Evolutionary conservation across 1,140 invertebrate species (phyloP).

Genomic region (Papilio dardanus): DNA sequence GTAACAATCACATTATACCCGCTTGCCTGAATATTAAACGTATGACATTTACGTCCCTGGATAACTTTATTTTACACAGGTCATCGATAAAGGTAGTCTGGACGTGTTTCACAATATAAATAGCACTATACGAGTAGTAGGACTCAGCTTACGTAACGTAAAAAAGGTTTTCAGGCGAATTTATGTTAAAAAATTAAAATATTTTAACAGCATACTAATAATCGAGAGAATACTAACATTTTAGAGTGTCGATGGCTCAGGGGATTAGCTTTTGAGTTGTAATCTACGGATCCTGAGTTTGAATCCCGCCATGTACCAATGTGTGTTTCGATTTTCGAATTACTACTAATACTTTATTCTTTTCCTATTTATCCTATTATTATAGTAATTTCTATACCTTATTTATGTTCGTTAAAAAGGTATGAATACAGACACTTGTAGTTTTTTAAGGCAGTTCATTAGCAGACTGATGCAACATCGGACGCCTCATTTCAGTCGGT

Average conservation of each 20-base stretch:
- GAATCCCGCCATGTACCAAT: too few relatives aligned
- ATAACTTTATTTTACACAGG: conserved; percentile 10
- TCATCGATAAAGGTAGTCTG: conserved; percentile 1
- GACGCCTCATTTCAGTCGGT: neutral
- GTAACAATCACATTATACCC: conserved; percentile 13
- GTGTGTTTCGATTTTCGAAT: too few relatives aligned
- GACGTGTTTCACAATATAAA: neutral
- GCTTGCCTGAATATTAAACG: conserved; percentile 8
- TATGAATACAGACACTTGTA: neutral
- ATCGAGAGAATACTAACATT: too few relatives aligned
- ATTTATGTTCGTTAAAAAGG: neutral
- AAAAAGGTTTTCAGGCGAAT: neutral
- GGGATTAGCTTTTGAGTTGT: too few relatives aligned
- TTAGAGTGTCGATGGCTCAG: too few relatives aligned
- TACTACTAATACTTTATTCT: too few relatives aligned
- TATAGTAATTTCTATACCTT: neutral
- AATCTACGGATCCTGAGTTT: too few relatives aligned
- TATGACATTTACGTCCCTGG: neutral
- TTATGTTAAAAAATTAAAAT: too few relatives aligned
- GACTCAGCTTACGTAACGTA: neutral
- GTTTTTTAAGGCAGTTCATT: conserved; percentile 1
- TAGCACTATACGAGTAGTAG: neutral
- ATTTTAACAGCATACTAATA: too few relatives aligned
- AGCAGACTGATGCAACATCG: conserved; percentile 3
- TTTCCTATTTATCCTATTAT: too few relatives aligned